Evolutionary conservation across 2,888 invertebrate genomes (phyloP).

Genomic region (Drosophila seclusa): DNA sequence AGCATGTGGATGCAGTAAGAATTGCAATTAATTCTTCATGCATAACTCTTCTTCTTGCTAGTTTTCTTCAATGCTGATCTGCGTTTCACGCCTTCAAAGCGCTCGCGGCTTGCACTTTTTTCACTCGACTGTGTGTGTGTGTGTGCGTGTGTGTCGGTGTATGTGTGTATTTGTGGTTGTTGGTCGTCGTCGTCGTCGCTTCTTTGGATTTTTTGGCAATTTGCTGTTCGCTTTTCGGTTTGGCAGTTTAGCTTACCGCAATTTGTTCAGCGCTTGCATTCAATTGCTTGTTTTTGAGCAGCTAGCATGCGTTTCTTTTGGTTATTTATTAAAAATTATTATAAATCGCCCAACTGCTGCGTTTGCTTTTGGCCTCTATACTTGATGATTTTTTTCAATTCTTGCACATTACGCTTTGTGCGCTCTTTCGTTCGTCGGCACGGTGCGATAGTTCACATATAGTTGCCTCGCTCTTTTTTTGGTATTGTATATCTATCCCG

Average conservation of each 20-base stretch:
- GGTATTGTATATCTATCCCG: slow-evolving; percentile 30
- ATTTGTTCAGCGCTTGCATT: slow-evolving; percentile 58
- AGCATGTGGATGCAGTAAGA: slow-evolving; percentile 45
- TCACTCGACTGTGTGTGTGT: slow-evolving; percentile 56
- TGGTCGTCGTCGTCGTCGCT: slow-evolving; percentile 65
- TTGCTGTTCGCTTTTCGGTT: slow-evolving; percentile 51
- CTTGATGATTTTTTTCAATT: slow-evolving; percentile 81
- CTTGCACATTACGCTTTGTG: slow-evolving; percentile 76
- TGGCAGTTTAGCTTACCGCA: slow-evolving; percentile 66
- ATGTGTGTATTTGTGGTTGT: slow-evolving; percentile 42
- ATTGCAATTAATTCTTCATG: slow-evolving; percentile 62
- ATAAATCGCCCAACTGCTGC: slow-evolving; percentile 67
- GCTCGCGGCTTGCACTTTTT: slow-evolving; percentile 71
- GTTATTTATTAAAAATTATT: slow-evolving; percentile 54
- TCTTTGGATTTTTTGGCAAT: slow-evolving; percentile 60
- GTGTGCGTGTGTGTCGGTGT: slow-evolving; percentile 39
- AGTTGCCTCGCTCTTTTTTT: slow-evolving; percentile 33
- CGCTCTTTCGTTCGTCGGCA: slow-evolving; percentile 74
- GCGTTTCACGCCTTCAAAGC: slow-evolving; percentile 56
- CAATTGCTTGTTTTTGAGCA: slow-evolving; percentile 42
- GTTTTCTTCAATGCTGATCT: slow-evolving; percentile 48
- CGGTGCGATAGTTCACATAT: slow-evolving; percentile 51
- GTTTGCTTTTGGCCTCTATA: slow-evolving; percentile 80
- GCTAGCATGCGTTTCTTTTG: slow-evolving; percentile 35
- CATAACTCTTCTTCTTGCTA: slow-evolving; percentile 25